Evolutionary conservation across 2,113 vertebrate genomes (phyloP), one percentile per base, ranked within the genome.

Genomic region (Oxyura jamaicensis): DNA sequence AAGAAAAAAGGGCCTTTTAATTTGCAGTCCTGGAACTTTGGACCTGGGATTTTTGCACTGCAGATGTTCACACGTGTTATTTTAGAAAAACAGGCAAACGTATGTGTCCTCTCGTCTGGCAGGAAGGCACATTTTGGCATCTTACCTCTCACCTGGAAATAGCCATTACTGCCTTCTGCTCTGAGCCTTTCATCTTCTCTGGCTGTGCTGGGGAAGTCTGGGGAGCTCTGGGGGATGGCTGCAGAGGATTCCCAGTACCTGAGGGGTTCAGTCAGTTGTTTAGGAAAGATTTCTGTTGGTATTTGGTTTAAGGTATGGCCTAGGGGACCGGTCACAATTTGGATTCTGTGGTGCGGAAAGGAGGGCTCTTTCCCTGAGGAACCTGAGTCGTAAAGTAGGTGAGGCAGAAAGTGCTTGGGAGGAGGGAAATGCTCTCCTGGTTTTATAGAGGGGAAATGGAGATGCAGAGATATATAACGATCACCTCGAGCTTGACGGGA

Each of bases 381-480:
- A 19, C 33, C 20, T 1, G 15, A 72, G 11, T 23, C 3, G 0
- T 77, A n/a, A 91, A 83, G 36, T 16, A 80, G 44, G 39, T 50
- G 86, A 93, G 65, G 25, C 21, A 50, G 86, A 63, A 91, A 50
- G 36, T 22, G 21, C 11, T 3, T 55, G 41, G 41, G 31, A 89
- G 35, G 18, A 66, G 31, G 36, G 44, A 85, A 90, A 42, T 41
- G 29, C 41, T 83, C 10, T 53, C 0, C 0, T 73, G 33, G 13
- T 56, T 60, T 90, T 82, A 56, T 4, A 69, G 82, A 78, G 53
- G 55, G 11, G 36, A 48, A 69, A 20, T 10, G 11, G 39, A 55
- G 42, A 58, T 0, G 0, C 1, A 2, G 28, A 59, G 55, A 39
- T n/a, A n/a, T 4, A 21, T 13, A 55, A 6, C 18, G 7, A 42